These are phyloP conservation scores for Hydroisotoma schaefferi DNA, from an alignment of 2,888 invertebrate species.

Conservation along the genomic window DNA sequence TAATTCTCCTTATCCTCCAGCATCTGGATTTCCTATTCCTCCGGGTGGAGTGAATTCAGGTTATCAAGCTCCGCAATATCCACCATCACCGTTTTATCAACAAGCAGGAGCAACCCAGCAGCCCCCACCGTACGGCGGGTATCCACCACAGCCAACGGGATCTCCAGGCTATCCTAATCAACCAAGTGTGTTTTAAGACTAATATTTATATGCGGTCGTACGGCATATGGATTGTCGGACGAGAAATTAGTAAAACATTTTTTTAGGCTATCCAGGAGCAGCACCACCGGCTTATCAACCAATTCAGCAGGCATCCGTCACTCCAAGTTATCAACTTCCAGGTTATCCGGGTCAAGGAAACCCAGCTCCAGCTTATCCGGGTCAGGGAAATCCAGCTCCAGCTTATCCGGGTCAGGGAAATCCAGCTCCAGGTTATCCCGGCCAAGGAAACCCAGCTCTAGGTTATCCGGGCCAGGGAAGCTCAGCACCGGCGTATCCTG, in stretches of 20 bases:
- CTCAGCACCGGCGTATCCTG: constrained; percentile 17
- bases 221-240: too few species aligned
- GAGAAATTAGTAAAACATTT: too few species aligned
- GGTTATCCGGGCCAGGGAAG: constrained; percentile 11
- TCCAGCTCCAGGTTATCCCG: not conserved
- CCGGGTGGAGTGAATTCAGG: constrained; percentile 6
- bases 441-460: constrained; percentile 2
- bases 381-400: not conserved
- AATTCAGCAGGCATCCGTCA: too few species aligned
- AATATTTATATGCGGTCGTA: too few species aligned
- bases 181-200: too few species aligned
- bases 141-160: too few species aligned
- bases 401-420: not conserved
- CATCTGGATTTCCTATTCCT: not conserved
- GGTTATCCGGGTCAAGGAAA: too few species aligned
- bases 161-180: too few species aligned
- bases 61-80: constrained; percentile 12
- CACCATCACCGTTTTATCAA: constrained; percentile 8
- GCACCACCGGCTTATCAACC: too few species aligned
- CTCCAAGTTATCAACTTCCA: too few species aligned
- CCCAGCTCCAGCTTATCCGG: too few species aligned
- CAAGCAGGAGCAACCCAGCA: not conserved
- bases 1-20: constrained; percentile 11
- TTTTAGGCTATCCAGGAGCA: not conserved
- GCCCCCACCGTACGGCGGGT: too few species aligned